These are phyloP conservation scores for Brachyhypopomus occidentalis DNA, from an alignment of 2,113 vertebrate genomes.

Conservation along the genomic window DNA sequence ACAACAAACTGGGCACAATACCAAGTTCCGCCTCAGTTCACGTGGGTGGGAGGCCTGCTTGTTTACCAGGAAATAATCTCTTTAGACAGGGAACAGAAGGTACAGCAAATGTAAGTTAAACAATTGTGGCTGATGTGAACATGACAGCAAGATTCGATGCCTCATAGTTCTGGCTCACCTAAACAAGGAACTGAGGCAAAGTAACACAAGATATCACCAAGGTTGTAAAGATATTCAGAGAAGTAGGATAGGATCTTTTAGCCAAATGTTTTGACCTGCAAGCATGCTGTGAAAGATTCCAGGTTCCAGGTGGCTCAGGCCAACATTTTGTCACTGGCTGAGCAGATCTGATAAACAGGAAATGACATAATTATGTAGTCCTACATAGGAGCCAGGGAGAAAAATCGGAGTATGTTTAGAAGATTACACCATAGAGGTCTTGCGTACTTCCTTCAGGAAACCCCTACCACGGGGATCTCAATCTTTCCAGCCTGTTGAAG, in stretches of 20 bases:
- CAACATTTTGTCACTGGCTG: not conserved
- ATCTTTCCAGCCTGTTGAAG: not conserved
- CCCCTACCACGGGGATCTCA: not conserved
- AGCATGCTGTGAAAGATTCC: not conserved
- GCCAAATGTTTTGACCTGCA: too few species aligned
- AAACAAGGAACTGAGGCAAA: too few species aligned
- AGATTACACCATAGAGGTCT: not conserved
- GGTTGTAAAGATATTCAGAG: not conserved
- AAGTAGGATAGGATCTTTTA: not conserved
- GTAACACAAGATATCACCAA: not conserved
- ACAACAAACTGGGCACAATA: slow-evolving; percentile 5
- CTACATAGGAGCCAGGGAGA: not conserved
- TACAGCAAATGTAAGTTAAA: not conserved
- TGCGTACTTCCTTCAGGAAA: not conserved
- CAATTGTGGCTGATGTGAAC: not conserved
- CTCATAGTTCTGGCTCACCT: not conserved
- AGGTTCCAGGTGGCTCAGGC: not conserved
- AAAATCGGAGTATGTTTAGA: not conserved
- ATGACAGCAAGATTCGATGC: not conserved
- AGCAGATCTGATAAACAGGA: slow-evolving; percentile 12
- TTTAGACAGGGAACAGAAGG: slow-evolving; percentile 11
- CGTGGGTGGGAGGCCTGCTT: not conserved
- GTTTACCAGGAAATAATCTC: slow-evolving; percentile 23
- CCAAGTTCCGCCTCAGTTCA: not conserved
- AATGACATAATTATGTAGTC: not conserved